Evolutionary conservation across 2,797 vertebrate species (phyloP), one percentile per base, ranked within the genome.

Genomic region (Rhinatrema bivittatum): DNA sequence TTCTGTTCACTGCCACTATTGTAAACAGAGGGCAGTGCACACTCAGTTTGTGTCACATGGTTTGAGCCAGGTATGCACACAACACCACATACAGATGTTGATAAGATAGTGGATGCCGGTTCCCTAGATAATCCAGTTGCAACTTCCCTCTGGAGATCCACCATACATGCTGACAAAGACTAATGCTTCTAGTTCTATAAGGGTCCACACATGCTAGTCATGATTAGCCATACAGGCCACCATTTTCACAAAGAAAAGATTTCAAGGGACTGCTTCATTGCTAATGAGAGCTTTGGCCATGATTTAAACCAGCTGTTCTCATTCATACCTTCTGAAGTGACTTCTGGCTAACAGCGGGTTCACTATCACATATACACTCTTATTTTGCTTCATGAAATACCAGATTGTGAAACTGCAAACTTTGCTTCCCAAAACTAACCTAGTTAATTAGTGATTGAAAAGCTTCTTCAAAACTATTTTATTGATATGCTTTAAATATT

Each of bases 21-120:
- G 50, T 36, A 50, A 16, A 23, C 21, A 36, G 50, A 49, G 50
- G 46, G 50, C 50, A 33, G 50, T 50, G 39, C 50, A 33, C 46
- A 42, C 42, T 39, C 46, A 42, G 50, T 50, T 50, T 50, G 20
- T 28, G 42, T 21, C 33, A 32, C 39, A 42, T 42, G 39, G 33
- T 37, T 31, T 25, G 20, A 28, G 42, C 46, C 46, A 50, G 46
- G 46, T 50, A 46, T 42, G 22, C 33, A 28, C 6, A 13, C 19
- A 37, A 39, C 39, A 46, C 29, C 33, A 13, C 37, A 24, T 36
- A 39, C 20, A 16, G 24, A 33, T 42, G 33, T 37, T 36, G 46
- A 32, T 46, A 41, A 33, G 21, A 39, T 24, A 14, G 16, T 38
- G 20, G 19, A 28, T 42, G 42, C 31, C 49, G 33, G 8, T 20